Base-by-base conservation (phyloP, 2,888 invertebrate genomes). In the Eupithecia tripunctaria region DNA sequence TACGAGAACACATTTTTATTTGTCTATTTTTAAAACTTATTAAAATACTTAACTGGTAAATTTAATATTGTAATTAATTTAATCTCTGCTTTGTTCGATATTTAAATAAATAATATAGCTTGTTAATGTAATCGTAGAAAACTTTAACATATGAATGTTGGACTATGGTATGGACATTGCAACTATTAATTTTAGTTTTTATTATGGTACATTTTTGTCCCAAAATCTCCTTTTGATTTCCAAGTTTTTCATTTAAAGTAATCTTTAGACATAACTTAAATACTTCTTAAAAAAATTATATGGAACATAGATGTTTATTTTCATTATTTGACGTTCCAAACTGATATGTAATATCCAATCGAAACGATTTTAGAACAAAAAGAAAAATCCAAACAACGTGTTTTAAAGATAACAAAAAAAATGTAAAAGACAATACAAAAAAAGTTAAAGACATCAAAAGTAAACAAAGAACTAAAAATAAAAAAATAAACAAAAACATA, bases 271-370 rank as follows among this genome's bases (percentile, higher is more conserved):
- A 25, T 12, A 51, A 21, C 14, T 12, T 38, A 21, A 14, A 1
- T 18, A n/a, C n/a, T n/a, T n/a, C n/a, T n/a, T 21, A 21, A 3
- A 10, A 21, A 51, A 51, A 51, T 21, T 10, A 21, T 47, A 47
- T n/a, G 0, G 7, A 47, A 47, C 18, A n/a, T n/a, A n/a, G n/a
- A n/a, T n/a, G n/a, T 4, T 47, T n/a, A 2, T n/a, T 47, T n/a
- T 2, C 0, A 51, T 51, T 56, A 21, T 25, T 25, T 14, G 21
- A 1, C 56, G 21, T 51, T 25, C 14, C 56, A 25, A 56, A 56
- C 25, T 56, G 56, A 56, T 25, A 25, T 56, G 56, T 56, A 56
- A 56, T 56, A 56, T 25, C 21, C 56, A 56, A 56, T 56, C 21
- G 56, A 56, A 56, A 56, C 25, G 12, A 25, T 56, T 51, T 51